Conservation (phyloP, 2,113 vertebrate genomes). For the Oreochromis aureus region DNA sequence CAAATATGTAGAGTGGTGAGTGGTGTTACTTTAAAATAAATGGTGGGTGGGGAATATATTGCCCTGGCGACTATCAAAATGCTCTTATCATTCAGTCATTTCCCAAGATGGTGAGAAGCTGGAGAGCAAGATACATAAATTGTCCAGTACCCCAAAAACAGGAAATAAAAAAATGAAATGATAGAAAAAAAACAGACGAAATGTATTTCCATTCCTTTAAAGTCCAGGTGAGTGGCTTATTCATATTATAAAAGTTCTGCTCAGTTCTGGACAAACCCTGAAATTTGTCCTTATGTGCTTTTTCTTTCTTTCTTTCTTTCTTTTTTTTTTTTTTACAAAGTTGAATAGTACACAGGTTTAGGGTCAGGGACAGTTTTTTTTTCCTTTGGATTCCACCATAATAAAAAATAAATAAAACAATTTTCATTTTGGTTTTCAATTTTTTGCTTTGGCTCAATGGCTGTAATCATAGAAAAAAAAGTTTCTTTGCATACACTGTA, state of each 20-base stretch:
- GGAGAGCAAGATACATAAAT: slow-evolving; percentile 51
- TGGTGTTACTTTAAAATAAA: slow-evolving; percentile 4
- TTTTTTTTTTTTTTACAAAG: slow-evolving; percentile 52
- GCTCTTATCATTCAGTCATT: slow-evolving; percentile 35
- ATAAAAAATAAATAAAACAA: slow-evolving; percentile 71
- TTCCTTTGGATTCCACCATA: slow-evolving; percentile 64
- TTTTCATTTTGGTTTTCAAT: slow-evolving; percentile 67
- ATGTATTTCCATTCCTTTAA: slow-evolving; percentile 51
- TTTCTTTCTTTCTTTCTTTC: slow-evolving; percentile 18
- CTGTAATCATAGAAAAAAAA: slow-evolving; percentile 37
- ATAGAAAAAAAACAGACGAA: neutral
- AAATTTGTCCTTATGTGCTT: slow-evolving; percentile 71
- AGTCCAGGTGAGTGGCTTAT: slow-evolving; percentile 65
- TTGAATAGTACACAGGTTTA: slow-evolving; percentile 68
- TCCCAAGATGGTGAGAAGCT: slow-evolving; percentile 32
- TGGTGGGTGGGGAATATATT: slow-evolving; percentile 27
- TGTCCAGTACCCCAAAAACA: slow-evolving; percentile 63
- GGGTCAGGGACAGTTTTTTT: slow-evolving; percentile 60
- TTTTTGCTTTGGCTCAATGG: slow-evolving; percentile 72
- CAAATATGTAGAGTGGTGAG: neutral
- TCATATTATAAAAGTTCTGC: slow-evolving; percentile 49
- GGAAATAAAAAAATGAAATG: neutral
- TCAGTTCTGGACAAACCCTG: slow-evolving; percentile 66
- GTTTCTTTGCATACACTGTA: slow-evolving; percentile 56
- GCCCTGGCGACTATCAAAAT: slow-evolving; percentile 45